Evolutionary conservation across 1,140 invertebrate species (phyloP), one percentile per base, ranked within the genome.

Genomic region (Popillia japonica): DNA sequence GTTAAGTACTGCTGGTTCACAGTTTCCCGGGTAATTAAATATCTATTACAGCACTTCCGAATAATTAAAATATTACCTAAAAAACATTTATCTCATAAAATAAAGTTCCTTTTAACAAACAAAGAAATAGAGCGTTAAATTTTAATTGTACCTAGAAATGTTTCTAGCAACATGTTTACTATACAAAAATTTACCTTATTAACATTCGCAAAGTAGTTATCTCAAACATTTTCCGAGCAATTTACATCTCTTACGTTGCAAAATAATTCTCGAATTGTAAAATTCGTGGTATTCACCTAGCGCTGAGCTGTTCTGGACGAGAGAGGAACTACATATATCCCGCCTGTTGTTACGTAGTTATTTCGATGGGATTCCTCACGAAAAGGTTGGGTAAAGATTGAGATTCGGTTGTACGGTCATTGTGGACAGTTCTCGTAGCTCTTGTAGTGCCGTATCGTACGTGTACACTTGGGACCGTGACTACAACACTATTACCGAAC

Each of bases 241-340:
- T 27, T 68, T 68, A 68, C 61, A 27, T 27, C 20, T 68, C 48
- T 55, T 55, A 55, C 6, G 48, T n/a, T 14, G 48, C 22, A 14
- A 68, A 68, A 34, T 22, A 68, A 68, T 68, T 14, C 61, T 23
- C 14, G 61, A 68, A 68, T 68, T 14, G 22, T 23, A 68, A 68
- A 68, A 68, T 34, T 23, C 61, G 27, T 68, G 61, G 61, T 68
- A 27, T 68, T 68, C 27, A 68, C 20, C 61, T 68, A 68, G 17
- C 22, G 61, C 22, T 34, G 27, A 2, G 17, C 7, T 68, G 27
- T 8, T 68, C 17, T 55, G 6, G 48, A 55, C 17, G 48, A 55
- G n/a, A 20, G 17, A n/a, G 17, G 59, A 61, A 61, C 20, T 61
- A 8, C 27, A 68, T 68, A 22, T 22, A n/a, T n/a, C n/a, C n/a